These are phyloP conservation scores for Linepithema humile DNA, from an alignment of 1,140 invertebrate genomes.

Conservation along the genomic window DNA sequence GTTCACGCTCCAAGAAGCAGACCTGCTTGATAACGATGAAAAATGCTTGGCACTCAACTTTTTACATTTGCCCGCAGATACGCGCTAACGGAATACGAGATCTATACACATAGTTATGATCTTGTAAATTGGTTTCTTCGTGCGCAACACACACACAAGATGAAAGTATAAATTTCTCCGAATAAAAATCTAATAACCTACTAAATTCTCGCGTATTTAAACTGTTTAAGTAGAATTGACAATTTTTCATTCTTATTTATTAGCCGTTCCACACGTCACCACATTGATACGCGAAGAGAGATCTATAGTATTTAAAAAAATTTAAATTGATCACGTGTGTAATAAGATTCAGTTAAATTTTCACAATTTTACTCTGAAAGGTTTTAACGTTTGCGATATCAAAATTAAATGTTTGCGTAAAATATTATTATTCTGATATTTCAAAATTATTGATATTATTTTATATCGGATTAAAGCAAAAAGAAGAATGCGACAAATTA, in stretches of 20 bases:
- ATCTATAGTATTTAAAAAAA: neutral
- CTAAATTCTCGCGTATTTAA: conserved; percentile 30
- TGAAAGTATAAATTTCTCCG: conserved; percentile 39
- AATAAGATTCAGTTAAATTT: neutral
- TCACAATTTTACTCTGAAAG: neutral
- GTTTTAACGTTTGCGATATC: neutral
- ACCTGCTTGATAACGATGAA: conserved; percentile 52
- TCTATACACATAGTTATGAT: neutral
- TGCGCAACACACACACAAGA: conserved; percentile 2
- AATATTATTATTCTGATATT: neutral
- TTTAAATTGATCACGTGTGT: neutral
- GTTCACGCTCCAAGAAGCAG: conserved; percentile 53
- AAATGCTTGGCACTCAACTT: conserved; percentile 36
- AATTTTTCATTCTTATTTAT: conserved; percentile 12
- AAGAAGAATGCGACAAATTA: neutral
- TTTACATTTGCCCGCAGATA: conserved; percentile 40
- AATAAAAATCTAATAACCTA: conserved; percentile 25
- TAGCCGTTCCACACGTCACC: neutral
- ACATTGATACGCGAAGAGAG: neutral
- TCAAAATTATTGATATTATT: neutral
- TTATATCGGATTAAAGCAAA: neutral
- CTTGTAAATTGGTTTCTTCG: conserved; percentile 44
- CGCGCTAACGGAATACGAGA: conserved; percentile 40
- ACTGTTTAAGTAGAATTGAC: neutral
- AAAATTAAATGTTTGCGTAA: neutral